Percentiles rank a stretch among this genome's conserved stretches.
Conservation (phyloP, 2,888 invertebrate species). For the Trachelus stipa region DNA sequence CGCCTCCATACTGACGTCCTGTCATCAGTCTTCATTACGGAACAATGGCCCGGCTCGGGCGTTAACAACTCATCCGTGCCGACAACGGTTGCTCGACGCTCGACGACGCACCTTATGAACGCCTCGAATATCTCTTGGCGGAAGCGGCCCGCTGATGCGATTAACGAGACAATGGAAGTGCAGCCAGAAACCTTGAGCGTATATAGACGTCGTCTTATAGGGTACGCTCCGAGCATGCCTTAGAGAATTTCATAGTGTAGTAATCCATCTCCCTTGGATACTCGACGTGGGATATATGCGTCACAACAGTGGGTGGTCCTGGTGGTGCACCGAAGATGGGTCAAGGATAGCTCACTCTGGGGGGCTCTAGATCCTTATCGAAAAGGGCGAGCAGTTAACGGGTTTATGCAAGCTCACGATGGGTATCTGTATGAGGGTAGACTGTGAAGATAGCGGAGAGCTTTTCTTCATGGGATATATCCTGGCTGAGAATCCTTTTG, state of each 20-base stretch:
- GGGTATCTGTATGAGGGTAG: neutral
- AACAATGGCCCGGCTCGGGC: constrained; percentile 49
- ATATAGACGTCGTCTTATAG: neutral
- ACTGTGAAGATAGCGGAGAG: neutral
- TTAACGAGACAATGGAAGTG: constrained; percentile 52
- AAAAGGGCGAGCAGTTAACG: neutral
- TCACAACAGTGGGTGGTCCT: neutral
- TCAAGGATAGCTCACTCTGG: neutral
- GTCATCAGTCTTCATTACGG: constrained; percentile 61
- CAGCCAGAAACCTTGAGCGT: neutral
- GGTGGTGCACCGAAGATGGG: neutral
- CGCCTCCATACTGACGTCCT: constrained; percentile 39
- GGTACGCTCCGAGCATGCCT: neutral
- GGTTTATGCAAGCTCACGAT: neutral
- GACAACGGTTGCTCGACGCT: constrained; percentile 31
- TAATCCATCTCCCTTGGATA: neutral
- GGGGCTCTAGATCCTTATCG: neutral
- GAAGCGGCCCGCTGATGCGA: constrained; percentile 36
- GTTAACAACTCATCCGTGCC: constrained; percentile 53
- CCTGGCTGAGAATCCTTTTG: neutral
- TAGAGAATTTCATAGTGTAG: neutral
- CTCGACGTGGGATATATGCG: neutral
- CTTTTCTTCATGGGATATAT: neutral
- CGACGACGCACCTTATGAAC: constrained; percentile 15
- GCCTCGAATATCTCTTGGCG: constrained; percentile 33